These are phyloP conservation scores for Philopotamus ludificatus DNA, from an alignment of 1,140 invertebrate genomes.

Conservation along the genomic window DNA sequence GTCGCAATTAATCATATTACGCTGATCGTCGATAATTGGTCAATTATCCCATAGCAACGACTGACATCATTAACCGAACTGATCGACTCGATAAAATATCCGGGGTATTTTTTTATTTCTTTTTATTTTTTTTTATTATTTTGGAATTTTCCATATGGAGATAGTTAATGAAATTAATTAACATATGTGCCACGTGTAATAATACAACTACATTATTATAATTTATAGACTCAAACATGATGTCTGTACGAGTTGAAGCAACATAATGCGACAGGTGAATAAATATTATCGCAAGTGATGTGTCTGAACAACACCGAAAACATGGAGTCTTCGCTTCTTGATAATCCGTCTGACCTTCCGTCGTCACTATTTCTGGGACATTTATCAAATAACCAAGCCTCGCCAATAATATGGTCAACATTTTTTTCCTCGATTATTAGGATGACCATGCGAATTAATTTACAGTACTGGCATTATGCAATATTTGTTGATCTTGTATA, in stretches of 20 bases:
- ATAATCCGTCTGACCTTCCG: neutral
- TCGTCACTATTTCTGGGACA: too few relatives aligned
- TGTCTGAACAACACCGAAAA: neutral
- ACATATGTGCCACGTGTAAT: neutral
- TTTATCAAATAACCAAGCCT: too few relatives aligned
- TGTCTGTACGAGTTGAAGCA: neutral
- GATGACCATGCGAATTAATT: too few relatives aligned
- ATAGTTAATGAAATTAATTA: neutral
- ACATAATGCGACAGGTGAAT: constrained; percentile 5
- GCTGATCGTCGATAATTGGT: constrained; percentile 31
- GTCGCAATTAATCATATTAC: constrained; percentile 39
- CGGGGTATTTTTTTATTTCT: neutral
- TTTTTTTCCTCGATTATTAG: too few relatives aligned
- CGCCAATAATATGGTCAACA: too few relatives aligned
- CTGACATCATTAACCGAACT: constrained; percentile 26
- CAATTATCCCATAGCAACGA: constrained; percentile 34
- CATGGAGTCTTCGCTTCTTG: neutral
- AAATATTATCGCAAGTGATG: constrained; percentile 14
- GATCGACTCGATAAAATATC: constrained; percentile 1
- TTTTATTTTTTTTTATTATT: neutral
- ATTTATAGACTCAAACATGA: neutral
- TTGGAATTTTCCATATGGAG: neutral
- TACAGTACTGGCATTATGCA: too few relatives aligned
- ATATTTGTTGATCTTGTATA: too few relatives aligned
- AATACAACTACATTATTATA: neutral